A percentile compares a stretch with the other conserved stretches of the same genome.
phyloP scores from a whole-genome alignment of 2,888 invertebrate species.

The Apocheima hispidaria region DNA sequence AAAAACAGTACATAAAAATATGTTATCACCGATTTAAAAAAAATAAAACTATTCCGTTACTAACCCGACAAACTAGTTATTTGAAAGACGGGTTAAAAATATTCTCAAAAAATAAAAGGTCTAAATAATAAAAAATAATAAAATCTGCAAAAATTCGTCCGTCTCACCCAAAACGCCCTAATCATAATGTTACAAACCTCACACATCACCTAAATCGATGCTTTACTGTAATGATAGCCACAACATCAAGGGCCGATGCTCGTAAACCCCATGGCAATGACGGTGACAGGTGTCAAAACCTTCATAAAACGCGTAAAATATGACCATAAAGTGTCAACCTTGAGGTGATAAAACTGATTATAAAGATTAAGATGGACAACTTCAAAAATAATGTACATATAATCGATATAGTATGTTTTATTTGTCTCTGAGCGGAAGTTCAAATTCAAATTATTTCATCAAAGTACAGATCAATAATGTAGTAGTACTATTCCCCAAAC shows the following conservation, averaged over 20 bases:
- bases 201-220: conserved; percentile 24
- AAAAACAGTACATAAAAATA: too few relatives aligned
- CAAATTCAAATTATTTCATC: too few relatives aligned
- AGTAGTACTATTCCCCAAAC: too few relatives aligned
- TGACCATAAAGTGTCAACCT: conserved; percentile 29
- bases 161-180: neutral
- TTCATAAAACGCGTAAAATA: conserved; percentile 36
- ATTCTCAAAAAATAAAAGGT: too few relatives aligned
- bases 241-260: conserved; percentile 19
- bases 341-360: conserved; percentile 11
- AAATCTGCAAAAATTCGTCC: neutral
- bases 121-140: neutral
- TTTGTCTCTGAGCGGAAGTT: too few relatives aligned
- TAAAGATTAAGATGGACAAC: neutral
- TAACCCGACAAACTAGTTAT: too few relatives aligned
- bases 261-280: conserved; percentile 30
- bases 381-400: neutral
- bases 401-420: neutral
- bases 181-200: conserved; percentile 7
- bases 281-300: conserved; percentile 40
- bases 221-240: conserved; percentile 8
- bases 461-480: too few relatives aligned
- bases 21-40: too few relatives aligned
- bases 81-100: too few relatives aligned
- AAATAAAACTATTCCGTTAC: too few relatives aligned